Conservation (phyloP, 2,888 invertebrate genomes). For the Zygogramma bicolorata region DNA sequence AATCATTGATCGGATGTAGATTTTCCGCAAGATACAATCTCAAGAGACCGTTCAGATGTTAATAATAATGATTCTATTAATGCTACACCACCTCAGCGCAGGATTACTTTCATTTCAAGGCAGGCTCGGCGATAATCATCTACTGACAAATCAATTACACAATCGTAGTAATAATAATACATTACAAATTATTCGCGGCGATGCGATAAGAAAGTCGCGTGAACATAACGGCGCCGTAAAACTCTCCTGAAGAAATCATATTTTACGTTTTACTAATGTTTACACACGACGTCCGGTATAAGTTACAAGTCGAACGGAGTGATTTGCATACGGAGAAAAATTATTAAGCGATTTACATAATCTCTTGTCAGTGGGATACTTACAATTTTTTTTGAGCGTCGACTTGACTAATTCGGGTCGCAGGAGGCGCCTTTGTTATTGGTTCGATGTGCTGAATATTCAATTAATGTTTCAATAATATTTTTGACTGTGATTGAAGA, state of each 20-base stretch:
- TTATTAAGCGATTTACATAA: slow-evolving; percentile 32
- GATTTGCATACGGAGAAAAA: slow-evolving; percentile 36
- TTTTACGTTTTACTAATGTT: slow-evolving; percentile 5
- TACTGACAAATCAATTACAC: slow-evolving; percentile 18
- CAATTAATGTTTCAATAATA: slow-evolving; percentile 10
- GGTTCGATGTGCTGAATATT: slow-evolving; percentile 12
- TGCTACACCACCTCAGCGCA: background rate
- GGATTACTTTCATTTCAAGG: slow-evolving; percentile 14
- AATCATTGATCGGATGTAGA: background rate
- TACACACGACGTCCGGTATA: slow-evolving; percentile 9
- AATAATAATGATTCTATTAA: slow-evolving; percentile 11
- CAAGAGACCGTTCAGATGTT: background rate
- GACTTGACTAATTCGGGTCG: slow-evolving; percentile 25
- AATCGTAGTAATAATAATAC: slow-evolving; percentile 12
- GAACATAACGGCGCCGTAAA: background rate
- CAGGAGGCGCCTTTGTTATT: slow-evolving; percentile 26
- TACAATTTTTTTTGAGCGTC: slow-evolving; percentile 9
- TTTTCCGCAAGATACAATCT: slow-evolving; percentile 8
- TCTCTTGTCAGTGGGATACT: slow-evolving; percentile 29
- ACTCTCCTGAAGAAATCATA: background rate
- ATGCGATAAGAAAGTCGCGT: slow-evolving; percentile 1
- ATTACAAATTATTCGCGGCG: slow-evolving; percentile 3
- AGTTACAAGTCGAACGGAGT: slow-evolving; percentile 24
- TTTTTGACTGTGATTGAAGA: slow-evolving; percentile 1
- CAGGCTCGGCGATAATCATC: background rate